A percentile compares a stretch with the other conserved stretches of the same genome.
These are phyloP conservation scores for Phortica variegata DNA, from an alignment of 1,140 invertebrate species.

Conservation along the genomic window DNA sequence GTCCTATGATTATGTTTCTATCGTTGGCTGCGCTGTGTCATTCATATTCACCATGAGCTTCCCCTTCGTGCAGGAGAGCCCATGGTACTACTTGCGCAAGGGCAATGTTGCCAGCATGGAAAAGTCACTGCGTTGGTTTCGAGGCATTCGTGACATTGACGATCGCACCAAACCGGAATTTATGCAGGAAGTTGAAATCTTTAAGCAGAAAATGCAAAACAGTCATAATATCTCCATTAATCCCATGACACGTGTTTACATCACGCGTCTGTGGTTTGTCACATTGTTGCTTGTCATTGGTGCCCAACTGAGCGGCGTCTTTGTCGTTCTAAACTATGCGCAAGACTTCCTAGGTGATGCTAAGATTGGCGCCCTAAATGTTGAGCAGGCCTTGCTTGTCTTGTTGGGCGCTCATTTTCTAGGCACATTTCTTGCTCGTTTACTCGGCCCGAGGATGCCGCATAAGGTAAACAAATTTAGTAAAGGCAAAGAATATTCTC, in stretches of 20 bases:
- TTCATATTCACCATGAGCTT: slow-evolving; percentile 61
- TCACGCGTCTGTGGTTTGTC: slow-evolving; percentile 27
- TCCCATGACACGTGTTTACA: slow-evolving; percentile 21
- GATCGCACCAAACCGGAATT: slow-evolving; percentile 41
- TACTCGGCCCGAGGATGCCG: slow-evolving; percentile 25
- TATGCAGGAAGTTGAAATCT: slow-evolving; percentile 29
- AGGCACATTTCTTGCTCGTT: slow-evolving; percentile 27
- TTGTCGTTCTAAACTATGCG: slow-evolving; percentile 37
- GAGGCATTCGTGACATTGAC: slow-evolving; percentile 47
- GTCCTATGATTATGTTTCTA: slow-evolving; percentile 26
- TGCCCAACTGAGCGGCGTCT: slow-evolving; percentile 39
- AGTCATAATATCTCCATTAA: slow-evolving; percentile 11
- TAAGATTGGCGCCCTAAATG: slow-evolving; percentile 17
- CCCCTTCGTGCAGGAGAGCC: slow-evolving; percentile 63
- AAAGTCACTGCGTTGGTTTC: slow-evolving; percentile 59
- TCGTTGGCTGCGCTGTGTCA: slow-evolving; percentile 59
- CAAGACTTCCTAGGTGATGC: slow-evolving; percentile 35
- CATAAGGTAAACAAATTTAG: slow-evolving; percentile 23
- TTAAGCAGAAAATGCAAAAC: slow-evolving; percentile 27
- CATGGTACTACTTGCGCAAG: slow-evolving; percentile 62
- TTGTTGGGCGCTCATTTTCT: slow-evolving; percentile 27
- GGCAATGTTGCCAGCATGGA: slow-evolving; percentile 59
- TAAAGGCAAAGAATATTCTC: background rate
- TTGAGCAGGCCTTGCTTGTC: slow-evolving; percentile 29
- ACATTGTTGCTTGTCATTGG: slow-evolving; percentile 37